Conservation (phyloP, 2,797 vertebrate species). For the Sebastes cheni region DNA sequence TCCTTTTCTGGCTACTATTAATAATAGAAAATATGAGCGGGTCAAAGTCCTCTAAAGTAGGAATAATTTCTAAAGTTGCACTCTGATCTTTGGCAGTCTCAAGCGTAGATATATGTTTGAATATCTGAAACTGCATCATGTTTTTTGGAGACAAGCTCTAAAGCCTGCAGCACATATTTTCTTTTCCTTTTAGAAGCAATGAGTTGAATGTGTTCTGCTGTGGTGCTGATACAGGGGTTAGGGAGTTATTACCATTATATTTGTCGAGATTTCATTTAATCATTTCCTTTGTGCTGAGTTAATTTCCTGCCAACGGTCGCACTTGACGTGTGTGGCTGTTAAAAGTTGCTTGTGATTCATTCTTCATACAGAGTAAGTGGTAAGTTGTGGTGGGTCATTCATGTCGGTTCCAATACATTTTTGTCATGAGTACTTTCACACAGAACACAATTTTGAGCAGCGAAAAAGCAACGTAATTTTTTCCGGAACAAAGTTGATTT, state of each 20-base stretch:
- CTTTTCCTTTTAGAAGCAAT: background rate
- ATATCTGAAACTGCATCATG: background rate
- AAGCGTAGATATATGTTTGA: background rate
- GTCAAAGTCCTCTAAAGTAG: conserved; percentile 16
- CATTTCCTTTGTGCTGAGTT: background rate
- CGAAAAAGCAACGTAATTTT: accelerated
- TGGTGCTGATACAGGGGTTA: background rate
- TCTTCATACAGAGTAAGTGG: background rate
- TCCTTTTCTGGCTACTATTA: background rate
- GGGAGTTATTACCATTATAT: background rate
- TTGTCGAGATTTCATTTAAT: background rate
- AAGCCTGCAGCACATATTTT: background rate
- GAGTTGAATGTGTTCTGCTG: background rate
- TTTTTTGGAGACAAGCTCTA: background rate
- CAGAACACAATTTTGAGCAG: no score
- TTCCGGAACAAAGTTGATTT: no score
- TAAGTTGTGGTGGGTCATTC: background rate
- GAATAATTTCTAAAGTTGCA: conserved; percentile 1
- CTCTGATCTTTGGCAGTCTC: conserved; percentile 1
- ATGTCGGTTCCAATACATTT: background rate
- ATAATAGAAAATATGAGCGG: conserved; percentile 18
- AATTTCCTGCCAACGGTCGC: background rate
- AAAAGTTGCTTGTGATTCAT: background rate
- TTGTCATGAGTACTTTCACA: background rate
- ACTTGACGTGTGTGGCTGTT: background rate